Conservation (phyloP, 2,113 vertebrate species). For the Prunella fulvescens region DNA sequence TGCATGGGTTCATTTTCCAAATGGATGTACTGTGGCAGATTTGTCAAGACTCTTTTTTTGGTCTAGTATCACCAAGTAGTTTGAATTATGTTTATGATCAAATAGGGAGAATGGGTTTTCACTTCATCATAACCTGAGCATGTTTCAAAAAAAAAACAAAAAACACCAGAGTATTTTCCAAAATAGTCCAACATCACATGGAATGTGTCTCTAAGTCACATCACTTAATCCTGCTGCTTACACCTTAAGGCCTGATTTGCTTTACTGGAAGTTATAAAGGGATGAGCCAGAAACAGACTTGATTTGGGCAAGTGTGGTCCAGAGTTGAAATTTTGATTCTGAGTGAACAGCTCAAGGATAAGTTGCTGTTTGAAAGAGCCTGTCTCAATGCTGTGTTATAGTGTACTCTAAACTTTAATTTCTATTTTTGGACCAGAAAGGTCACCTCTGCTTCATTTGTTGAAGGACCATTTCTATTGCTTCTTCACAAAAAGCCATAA, state of each 20-base stretch:
- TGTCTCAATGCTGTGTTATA: not conserved
- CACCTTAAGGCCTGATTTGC: not conserved
- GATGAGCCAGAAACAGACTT: not conserved
- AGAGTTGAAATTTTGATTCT: not conserved
- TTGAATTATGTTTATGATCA: not conserved
- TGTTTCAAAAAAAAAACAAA: not conserved
- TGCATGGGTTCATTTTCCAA: not conserved
- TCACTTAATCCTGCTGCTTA: not conserved
- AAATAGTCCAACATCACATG: not conserved
- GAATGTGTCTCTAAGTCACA: not conserved
- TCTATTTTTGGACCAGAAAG: not conserved
- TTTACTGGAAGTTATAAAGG: not conserved
- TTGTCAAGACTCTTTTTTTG: not conserved
- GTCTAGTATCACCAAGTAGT: not conserved
- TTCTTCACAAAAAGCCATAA: not conserved
- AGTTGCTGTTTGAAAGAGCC: not conserved
- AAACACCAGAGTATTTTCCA: not conserved
- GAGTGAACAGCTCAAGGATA: not conserved
- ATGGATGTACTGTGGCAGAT: not conserved
- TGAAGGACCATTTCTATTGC: not conserved
- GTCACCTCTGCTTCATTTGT: not conserved
- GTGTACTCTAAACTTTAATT: not conserved
- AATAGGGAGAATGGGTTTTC: not conserved
- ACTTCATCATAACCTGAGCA: not conserved
- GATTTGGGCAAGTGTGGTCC: rapidly evolving